Base-by-base conservation (phyloP, 2,797 vertebrate genomes). In the Oceanodroma leucorhoa region DNA sequence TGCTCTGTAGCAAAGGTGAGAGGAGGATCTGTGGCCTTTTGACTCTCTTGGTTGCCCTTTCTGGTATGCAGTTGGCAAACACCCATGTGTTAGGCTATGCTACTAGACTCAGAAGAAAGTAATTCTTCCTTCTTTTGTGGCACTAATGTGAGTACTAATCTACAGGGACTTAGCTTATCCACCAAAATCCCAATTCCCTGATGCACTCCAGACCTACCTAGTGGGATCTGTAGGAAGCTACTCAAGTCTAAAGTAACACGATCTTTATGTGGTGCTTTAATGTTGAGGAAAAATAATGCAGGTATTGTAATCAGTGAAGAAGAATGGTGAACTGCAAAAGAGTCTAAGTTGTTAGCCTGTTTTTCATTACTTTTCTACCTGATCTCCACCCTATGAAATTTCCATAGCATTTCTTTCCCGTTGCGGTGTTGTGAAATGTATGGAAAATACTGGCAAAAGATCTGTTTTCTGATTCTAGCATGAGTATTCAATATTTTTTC, bases 321-420 rank as follows among this genome's bases (percentile, higher is more conserved):
- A 83, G 70, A 53, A 24, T 16, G 5, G 17, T 26, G 24, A 91
- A 38, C 29, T 67, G 41, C 55, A 45, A 45, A 50, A 64, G 3
- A 64, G 4, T 34, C 10, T 70, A 51, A 71, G 64, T 20, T 50
- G 6, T 55, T 67, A 70, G 7, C 20, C 23, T 55, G 9, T 32
- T 89, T 73, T 72, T 45, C 45, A 13, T 48, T 77, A 71, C 14
- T 77, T 89, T 85, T 83, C 20, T 83, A 8, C 48, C 64, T 84
- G 34, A 51, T 85, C 36, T 76, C 15, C n/a, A 80, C 32, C 14
- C 19, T 73, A 24, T 50, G 46, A 83, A n/a, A 73, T 87, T 86
- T 84, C 77, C 55, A 46, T 65, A 69, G 4, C 13, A 46, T 87
- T 94, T 94, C 36, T 92, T 94, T 89, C 34, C 87, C 79, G 61